Evolutionary conservation across 2,113 vertebrate genomes (phyloP).

Genomic region (Turnix velox): DNA sequence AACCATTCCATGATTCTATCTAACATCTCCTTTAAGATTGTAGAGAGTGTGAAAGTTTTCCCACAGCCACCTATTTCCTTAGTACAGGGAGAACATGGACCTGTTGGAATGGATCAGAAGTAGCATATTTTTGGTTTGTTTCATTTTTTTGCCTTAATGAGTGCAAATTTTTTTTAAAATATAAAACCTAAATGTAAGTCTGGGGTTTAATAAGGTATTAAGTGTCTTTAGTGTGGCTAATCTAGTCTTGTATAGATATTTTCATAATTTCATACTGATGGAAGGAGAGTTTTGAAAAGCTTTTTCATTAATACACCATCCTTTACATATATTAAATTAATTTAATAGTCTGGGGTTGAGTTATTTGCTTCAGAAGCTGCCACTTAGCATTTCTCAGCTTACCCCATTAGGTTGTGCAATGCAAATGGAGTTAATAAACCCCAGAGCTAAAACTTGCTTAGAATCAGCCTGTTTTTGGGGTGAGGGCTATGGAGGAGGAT

Average conservation of each 20-base stretch:
- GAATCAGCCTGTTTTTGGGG: neutral
- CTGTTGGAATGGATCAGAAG: too few species aligned
- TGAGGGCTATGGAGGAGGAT: neutral
- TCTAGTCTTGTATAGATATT: neutral
- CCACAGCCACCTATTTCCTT: too few species aligned
- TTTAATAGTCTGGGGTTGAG: neutral
- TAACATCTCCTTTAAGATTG: too few species aligned
- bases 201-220: neutral
- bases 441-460: neutral
- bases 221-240: neutral
- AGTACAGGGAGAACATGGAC: too few species aligned
- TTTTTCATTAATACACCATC: neutral
- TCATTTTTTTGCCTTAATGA: neutral
- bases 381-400: neutral
- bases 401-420: neutral
- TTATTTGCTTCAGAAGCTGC: constrained; percentile 7
- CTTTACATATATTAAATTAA: neutral
- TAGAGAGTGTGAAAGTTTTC: too few species aligned
- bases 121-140: too few species aligned
- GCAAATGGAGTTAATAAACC: neutral
- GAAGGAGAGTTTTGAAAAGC: neutral
- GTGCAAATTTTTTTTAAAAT: neutral
- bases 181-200: neutral
- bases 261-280: neutral
- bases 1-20: too few species aligned